Evolutionary conservation across 1,140 invertebrate species (phyloP).

Genomic region (Brachionus plicatilis): DNA sequence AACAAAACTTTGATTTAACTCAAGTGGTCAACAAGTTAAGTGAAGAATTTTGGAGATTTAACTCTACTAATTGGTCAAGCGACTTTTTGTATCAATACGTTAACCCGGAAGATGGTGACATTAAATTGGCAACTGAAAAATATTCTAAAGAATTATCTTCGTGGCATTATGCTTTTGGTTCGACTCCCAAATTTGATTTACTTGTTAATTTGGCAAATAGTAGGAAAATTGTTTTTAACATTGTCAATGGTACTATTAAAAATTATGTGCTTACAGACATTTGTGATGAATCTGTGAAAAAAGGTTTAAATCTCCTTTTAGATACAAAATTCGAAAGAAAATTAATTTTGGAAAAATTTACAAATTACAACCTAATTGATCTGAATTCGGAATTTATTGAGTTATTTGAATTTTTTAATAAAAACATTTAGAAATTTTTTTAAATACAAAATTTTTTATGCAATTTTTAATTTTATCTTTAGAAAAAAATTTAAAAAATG

Average conservation of each 20-base stretch:
- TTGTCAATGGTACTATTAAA: background rate
- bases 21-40: background rate
- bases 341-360: background rate
- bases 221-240: background rate
- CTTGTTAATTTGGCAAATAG: background rate
- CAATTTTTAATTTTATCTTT: background rate
- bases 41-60: constrained; percentile 40
- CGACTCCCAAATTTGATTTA: constrained; percentile 72
- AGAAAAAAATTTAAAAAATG: background rate
- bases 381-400: background rate
- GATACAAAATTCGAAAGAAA: constrained; percentile 4
- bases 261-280: background rate
- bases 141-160: constrained; percentile 65
- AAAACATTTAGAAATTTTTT: background rate
- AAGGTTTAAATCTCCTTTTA: background rate
- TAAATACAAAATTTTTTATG: background rate
- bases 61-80: constrained; percentile 23
- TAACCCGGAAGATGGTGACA: constrained; percentile 19
- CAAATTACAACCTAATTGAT: background rate
- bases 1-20: background rate
- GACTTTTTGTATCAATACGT: constrained; percentile 2
- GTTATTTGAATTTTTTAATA: constrained; percentile 28
- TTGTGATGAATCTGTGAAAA: background rate
- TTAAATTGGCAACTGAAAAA: constrained; percentile 54
- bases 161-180: constrained; percentile 84